Evolutionary conservation across 2,888 invertebrate species (phyloP).

Genomic region (Rhodophaea formosa): DNA sequence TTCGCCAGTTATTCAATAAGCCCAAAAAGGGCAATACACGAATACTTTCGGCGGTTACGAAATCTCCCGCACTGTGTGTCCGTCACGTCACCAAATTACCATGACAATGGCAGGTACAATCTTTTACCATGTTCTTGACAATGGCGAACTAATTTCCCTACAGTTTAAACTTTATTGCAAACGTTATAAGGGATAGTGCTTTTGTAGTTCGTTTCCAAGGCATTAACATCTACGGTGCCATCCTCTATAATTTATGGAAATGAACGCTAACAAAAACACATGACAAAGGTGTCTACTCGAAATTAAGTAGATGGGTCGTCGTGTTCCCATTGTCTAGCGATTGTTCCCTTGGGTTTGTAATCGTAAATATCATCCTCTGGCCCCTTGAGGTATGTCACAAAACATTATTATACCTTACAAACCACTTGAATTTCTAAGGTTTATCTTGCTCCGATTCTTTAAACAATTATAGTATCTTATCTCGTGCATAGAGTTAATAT

Average conservation of each 20-base stretch:
- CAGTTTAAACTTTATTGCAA: slow-evolving; percentile 22
- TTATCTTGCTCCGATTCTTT: not conserved
- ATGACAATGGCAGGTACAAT: slow-evolving; percentile 77
- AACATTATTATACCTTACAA: slow-evolving; percentile 6
- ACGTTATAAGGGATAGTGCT: slow-evolving; percentile 14
- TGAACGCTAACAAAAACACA: slow-evolving; percentile 75
- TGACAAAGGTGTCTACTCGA: slow-evolving; percentile 79
- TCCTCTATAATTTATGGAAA: slow-evolving; percentile 79
- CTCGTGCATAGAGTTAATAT: no score
- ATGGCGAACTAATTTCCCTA: slow-evolving; percentile 5
- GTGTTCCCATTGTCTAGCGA: slow-evolving; percentile 67
- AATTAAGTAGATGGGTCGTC: slow-evolving; percentile 77
- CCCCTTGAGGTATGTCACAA: slow-evolving; percentile 30
- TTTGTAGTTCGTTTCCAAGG: slow-evolving; percentile 39
- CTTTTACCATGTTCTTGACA: slow-evolving; percentile 29
- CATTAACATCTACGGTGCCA: slow-evolving; percentile 48
- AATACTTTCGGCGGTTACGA: slow-evolving; percentile 48
- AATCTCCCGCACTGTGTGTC: slow-evolving; percentile 61
- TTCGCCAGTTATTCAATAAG: slow-evolving; percentile 23
- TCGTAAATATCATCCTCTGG: slow-evolving; percentile 69
- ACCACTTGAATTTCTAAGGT: slow-evolving; percentile 1
- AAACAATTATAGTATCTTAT: no score
- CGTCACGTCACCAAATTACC: slow-evolving; percentile 69
- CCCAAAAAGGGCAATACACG: slow-evolving; percentile 31
- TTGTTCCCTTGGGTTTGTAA: slow-evolving; percentile 55